Evolutionary conservation across 2,113 vertebrate species (phyloP), one percentile per base, ranked within the genome.

Genomic region (Paramisgurnus dabryanus): DNA sequence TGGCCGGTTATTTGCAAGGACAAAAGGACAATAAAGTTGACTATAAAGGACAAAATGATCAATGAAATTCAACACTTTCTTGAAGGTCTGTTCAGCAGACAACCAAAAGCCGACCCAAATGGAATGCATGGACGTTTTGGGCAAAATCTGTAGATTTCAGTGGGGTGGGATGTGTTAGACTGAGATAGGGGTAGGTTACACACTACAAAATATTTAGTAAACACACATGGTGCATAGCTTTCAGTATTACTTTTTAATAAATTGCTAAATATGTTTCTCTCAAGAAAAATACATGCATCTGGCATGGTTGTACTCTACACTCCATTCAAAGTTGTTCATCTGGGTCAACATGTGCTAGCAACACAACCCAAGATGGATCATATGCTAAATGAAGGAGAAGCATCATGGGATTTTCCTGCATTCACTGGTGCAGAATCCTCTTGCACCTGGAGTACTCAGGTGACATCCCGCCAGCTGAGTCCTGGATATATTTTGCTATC

Each of bases 351-450:
- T 76, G 72, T 64, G 61, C 67, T 85, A 78, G 76, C 68, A 27
- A 65, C 65, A 17, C 75, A 74, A 45, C 76, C 73, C 53, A 85
- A 85, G 80, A 85, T 82, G 76, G 66, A 85, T 79, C 71, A 72
- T 83, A 68, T 75, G 65, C 74, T 83, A 85, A 85, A 83, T 80
- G 81, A 83, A 83, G 78, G 75, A 74, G 67, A 78, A 78, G 41
- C 71, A 80, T 65, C 78, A 73, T 45, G 78, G 81, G 84, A 57
- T 83, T 81, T 78, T 58, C 64, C 55, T 39, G n/a, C 41, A 15
- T 55, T 61, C 65, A 73, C 64, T 58, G 34, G 45, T 53, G 63
- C 39, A 57, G 61, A 67, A 76, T 77, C 65, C 49, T 72, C 79
- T 79, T 40, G 60, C 80, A 81, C 80, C 84, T 85, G 78, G 78